Conservation (phyloP, 2,113 vertebrate genomes). For the Epinephelus moara region DNA sequence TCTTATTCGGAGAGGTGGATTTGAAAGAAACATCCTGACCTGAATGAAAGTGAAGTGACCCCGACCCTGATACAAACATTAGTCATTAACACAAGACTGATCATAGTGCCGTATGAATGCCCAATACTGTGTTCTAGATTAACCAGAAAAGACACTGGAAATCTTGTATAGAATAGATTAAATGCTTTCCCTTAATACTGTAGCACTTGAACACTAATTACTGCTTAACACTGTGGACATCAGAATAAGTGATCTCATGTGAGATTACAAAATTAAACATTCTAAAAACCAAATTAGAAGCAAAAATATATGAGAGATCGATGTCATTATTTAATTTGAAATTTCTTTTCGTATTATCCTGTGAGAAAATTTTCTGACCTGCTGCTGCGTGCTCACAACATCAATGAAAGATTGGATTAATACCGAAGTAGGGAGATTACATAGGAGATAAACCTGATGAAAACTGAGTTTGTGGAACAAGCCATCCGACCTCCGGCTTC, state of each 20-base stretch:
- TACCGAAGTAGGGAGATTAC: conserved; percentile 34
- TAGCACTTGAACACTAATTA: not conserved
- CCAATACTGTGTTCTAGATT: conserved; percentile 3
- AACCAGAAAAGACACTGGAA: conserved; percentile 10
- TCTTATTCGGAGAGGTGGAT: not conserved
- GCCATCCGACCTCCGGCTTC: not conserved
- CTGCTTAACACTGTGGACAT: not conserved
- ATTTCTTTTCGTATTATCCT: not conserved
- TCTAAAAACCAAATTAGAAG: conserved; percentile 16
- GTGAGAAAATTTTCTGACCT: not conserved
- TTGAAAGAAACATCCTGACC: not conserved
- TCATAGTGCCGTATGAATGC: conserved; percentile 13
- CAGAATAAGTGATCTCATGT: not conserved
- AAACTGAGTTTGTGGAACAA: conserved; percentile 2
- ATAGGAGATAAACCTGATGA: conserved; percentile 34
- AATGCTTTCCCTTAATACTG: not conserved
- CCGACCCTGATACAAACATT: conserved; percentile 10
- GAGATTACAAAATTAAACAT: not conserved
- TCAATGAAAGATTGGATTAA: conserved; percentile 28
- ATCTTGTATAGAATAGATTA: not conserved
- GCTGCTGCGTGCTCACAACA: not conserved
- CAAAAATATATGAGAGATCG: not conserved
- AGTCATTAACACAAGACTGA: not conserved
- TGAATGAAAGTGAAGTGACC: conserved; percentile 14
- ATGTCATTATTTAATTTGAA: not conserved